Evolutionary conservation across 2,888 invertebrate genomes (phyloP).

Genomic region (Dicyrtomina minuta): DNA sequence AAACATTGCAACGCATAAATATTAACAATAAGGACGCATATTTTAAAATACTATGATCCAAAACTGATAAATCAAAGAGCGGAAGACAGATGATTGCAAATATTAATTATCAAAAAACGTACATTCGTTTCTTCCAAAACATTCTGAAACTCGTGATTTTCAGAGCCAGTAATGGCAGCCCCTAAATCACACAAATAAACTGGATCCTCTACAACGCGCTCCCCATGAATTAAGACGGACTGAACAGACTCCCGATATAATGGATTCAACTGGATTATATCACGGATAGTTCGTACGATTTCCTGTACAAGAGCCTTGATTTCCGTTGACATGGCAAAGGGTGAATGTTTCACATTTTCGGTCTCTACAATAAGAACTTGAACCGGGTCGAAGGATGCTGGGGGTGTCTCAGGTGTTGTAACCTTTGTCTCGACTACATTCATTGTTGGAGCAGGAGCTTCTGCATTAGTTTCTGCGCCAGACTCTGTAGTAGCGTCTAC

Average conservation of each 20-base stretch:
- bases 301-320: conserved; percentile 96
- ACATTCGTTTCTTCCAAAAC: conserved; percentile 94
- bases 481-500: conserved; percentile 4
- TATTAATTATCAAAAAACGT: conserved; percentile 55
- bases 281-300: conserved; percentile 93
- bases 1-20: not conserved
- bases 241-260: conserved; percentile 96
- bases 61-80: too few relatives aligned
- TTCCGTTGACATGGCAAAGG: conserved; percentile 88
- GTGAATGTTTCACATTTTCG: conserved; percentile 85
- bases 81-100: too few relatives aligned
- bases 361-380: conserved; percentile 88
- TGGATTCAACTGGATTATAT: conserved; percentile 96
- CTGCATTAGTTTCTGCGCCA: not conserved
- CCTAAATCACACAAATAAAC: conserved; percentile 95
- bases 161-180: conserved; percentile 89
- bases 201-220: conserved; percentile 96
- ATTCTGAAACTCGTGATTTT: conserved; percentile 86
- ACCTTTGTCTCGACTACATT: too few relatives aligned
- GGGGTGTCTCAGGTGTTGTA: conserved; percentile 1
- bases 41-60: too few relatives aligned
- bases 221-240: conserved; percentile 95
- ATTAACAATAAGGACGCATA: not conserved
- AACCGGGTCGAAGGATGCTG: conserved; percentile 45
- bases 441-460: not conserved